Base-by-base conservation (phyloP, 2,113 vertebrate species). In the Hippocampus comes region DNA sequence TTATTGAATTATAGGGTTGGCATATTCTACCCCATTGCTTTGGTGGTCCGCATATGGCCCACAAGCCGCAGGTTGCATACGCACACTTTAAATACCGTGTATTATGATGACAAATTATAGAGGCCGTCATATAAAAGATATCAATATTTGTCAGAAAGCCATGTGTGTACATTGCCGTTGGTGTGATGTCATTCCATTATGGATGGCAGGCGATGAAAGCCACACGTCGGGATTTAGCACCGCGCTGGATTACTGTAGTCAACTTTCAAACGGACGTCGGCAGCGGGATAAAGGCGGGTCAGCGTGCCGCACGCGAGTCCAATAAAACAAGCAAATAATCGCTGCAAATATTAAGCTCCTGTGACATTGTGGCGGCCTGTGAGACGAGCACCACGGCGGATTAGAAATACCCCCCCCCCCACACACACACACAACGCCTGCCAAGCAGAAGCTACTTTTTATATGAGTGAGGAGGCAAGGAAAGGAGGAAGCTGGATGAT, bases 281-380 rank as follows among this genome's bases (percentile, higher is more conserved):
- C 87, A 90, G 89, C 84, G 83, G 83, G 89, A 90, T 91, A 91
- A 91, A 90, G 90, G 90, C 91, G 90, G 92, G 90, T 92, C 91
- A 91, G 89, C 89, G 90, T 91, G 89, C 83, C 88, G 83, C 87
- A 87, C 87, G 84, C 59, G 87, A 91, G 90, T 89, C 91, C 91
- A 92, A 93, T 92, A 90, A 93, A 93, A 92, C 91, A 92, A 92
- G 89, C 88, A 91, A 92, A 92, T 92, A 91, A 93, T 93, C 92
- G 92, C 88, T 84, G 91, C 89, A 89, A 92, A 92, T 92, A 93
- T 92, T 92, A 93, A 92, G 91, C 91, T 87, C 86, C 88, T 91
- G 88, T 93, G 92, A 92, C 92, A 91, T 91, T 92, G 90, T 85
- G 87, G 83, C 84, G 75, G 77, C 81, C 75, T 82, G 75, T 82